Evolutionary conservation across 2,797 vertebrate genomes (phyloP).

Genomic region (Pteropus rufus): DNA sequence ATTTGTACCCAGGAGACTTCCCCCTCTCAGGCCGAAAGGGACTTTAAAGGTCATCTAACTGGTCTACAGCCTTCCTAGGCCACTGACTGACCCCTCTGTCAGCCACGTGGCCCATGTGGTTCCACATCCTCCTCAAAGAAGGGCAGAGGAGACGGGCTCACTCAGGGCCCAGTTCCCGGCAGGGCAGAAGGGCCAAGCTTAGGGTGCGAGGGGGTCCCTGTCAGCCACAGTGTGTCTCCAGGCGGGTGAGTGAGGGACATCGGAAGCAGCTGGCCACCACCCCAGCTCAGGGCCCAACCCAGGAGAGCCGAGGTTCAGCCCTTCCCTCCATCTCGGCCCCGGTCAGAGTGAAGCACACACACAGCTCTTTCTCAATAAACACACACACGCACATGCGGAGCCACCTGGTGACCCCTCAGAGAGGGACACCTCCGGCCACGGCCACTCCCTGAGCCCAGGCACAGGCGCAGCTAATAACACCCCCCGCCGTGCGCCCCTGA

Average conservation of each 20-base stretch:
- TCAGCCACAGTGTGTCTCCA: accelerated
- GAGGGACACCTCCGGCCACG: background rate
- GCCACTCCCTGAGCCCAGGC: background rate
- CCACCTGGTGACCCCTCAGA: background rate
- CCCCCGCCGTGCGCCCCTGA: background rate
- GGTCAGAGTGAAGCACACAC: background rate
- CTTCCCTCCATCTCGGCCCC: too few relatives aligned
- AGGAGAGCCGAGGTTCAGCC: background rate
- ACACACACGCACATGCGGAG: background rate
- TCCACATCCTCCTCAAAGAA: background rate
- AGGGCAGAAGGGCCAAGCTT: background rate
- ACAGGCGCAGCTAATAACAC: background rate
- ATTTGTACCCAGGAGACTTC: background rate
- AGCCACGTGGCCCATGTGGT: background rate
- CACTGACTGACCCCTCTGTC: accelerated
- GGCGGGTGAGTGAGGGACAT: background rate
- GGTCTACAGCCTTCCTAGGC: background rate
- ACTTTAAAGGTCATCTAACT: background rate
- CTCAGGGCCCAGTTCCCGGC: background rate
- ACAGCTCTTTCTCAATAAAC: background rate
- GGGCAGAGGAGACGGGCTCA: background rate
- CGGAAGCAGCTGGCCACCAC: background rate
- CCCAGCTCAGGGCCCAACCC: background rate
- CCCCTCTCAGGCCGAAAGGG: background rate
- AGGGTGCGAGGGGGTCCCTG: too few relatives aligned